phyloP scores from a whole-genome alignment of 2,888 invertebrate genomes.

The Scotopteryx bipunctaria region DNA sequence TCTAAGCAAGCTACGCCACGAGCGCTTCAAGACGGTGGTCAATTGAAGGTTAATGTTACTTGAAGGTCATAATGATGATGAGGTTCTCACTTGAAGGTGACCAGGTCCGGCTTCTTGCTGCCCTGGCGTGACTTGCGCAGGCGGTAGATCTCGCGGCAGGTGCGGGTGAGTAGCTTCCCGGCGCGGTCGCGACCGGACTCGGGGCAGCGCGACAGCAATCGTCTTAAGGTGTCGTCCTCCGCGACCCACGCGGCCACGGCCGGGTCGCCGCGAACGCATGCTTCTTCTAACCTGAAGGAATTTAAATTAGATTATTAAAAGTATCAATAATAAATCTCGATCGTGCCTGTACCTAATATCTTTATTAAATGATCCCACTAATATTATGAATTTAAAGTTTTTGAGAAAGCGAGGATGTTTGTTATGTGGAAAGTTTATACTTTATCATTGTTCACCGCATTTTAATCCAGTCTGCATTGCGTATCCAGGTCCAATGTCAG shows the following conservation, averaged over 20 bases:
- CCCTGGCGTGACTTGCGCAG: conserved; percentile 93
- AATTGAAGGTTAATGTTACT: background rate
- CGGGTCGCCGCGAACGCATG: conserved; percentile 91
- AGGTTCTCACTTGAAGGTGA: conserved; percentile 84
- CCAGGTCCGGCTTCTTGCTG: conserved; percentile 94
- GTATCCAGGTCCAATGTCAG: too few species aligned
- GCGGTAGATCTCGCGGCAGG: conserved; percentile 95
- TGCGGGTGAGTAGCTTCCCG: conserved; percentile 93
- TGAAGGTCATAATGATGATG: background rate
- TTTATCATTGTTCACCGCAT: too few species aligned
- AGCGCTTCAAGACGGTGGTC: too few species aligned
- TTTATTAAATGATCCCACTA: too few species aligned
- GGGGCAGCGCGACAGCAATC: conserved; percentile 77
- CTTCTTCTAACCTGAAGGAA: conserved; percentile 88
- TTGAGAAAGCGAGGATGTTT: too few species aligned
- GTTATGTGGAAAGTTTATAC: too few species aligned
- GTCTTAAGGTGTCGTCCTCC: conserved; percentile 93
- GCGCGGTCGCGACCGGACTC: conserved; percentile 87
- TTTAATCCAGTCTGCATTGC: too few species aligned
- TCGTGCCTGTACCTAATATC: too few species aligned
- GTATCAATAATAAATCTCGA: too few species aligned
- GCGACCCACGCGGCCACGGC: conserved; percentile 93
- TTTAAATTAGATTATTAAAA: background rate
- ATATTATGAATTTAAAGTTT: too few species aligned
- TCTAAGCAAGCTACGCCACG: too few species aligned